Conservation (phyloP, 1,140 invertebrate genomes). For the Danaus plexippus region DNA sequence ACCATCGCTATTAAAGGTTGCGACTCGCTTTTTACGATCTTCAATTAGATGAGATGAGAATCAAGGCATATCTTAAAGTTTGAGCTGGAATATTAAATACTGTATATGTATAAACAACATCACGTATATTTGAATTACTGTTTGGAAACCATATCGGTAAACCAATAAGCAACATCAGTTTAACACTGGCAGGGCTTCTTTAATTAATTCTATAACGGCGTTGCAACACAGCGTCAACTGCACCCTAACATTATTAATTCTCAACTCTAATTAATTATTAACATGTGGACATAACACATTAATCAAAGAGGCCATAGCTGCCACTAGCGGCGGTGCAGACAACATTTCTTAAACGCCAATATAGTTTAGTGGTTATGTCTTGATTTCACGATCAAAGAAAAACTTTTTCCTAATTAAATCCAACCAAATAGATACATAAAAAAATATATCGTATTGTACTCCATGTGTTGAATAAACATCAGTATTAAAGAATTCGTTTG, state of each 20-base stretch:
- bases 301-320: slow-evolving; percentile 39
- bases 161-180: too few species aligned
- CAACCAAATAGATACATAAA: too few species aligned
- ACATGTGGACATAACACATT: slow-evolving; percentile 48
- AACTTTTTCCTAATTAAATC: too few species aligned
- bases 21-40: slow-evolving; percentile 7
- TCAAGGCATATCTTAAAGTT: too few species aligned
- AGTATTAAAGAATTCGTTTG: background rate
- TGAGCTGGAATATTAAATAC: too few species aligned
- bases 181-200: slow-evolving; percentile 41
- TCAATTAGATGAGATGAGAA: too few species aligned
- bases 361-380: slow-evolving; percentile 4
- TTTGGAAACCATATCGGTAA: too few species aligned
- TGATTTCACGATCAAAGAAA: too few species aligned
- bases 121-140: too few species aligned
- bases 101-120: too few species aligned
- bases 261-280: slow-evolving; percentile 61
- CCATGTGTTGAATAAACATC: too few species aligned
- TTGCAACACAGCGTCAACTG: slow-evolving; percentile 47
- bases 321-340: slow-evolving; percentile 16
- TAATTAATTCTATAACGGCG: slow-evolving; percentile 48
- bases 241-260: slow-evolving; percentile 62
- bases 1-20: slow-evolving; percentile 17
- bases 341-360: slow-evolving; percentile 1
- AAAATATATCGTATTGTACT: too few species aligned